Conservation (phyloP, 2,797 vertebrate species). For the Sebastes itinus region DNA sequence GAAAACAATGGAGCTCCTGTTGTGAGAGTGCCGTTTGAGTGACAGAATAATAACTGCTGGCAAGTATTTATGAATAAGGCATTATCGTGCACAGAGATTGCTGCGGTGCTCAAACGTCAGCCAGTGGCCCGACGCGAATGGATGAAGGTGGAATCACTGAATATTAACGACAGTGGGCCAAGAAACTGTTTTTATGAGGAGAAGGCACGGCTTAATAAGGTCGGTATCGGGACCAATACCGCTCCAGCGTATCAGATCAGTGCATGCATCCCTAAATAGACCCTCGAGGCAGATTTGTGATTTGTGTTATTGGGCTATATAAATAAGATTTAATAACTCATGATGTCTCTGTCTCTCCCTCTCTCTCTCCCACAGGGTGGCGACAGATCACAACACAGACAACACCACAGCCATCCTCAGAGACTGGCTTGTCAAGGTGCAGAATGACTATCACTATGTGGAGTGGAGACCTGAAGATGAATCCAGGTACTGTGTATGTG, state of each 20-base stretch:
- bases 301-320: not conserved
- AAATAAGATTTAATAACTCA: not conserved
- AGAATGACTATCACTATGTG: conserved; percentile 90
- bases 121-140: not conserved
- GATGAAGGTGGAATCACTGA: not conserved
- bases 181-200: not conserved
- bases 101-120: not conserved
- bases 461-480: conserved; percentile 90
- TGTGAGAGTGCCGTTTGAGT: conserved; percentile 2
- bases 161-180: not conserved
- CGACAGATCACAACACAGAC: conserved; percentile 90
- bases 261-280: not conserved
- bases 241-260: not conserved
- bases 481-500: conserved; percentile 73
- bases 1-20: conserved; percentile 8
- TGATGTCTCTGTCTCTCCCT: not conserved
- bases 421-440: conserved; percentile 89
- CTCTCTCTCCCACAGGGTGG: conserved; percentile 82
- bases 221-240: not conserved
- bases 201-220: not conserved
- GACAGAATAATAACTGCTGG: conserved; percentile 25
- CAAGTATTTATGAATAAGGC: conserved; percentile 16
- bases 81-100: not conserved
- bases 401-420: conserved; percentile 87
- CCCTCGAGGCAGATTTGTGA: not conserved